Base-by-base conservation (phyloP, 1,140 invertebrate species). In the Drosophila equinoxialis region DNA sequence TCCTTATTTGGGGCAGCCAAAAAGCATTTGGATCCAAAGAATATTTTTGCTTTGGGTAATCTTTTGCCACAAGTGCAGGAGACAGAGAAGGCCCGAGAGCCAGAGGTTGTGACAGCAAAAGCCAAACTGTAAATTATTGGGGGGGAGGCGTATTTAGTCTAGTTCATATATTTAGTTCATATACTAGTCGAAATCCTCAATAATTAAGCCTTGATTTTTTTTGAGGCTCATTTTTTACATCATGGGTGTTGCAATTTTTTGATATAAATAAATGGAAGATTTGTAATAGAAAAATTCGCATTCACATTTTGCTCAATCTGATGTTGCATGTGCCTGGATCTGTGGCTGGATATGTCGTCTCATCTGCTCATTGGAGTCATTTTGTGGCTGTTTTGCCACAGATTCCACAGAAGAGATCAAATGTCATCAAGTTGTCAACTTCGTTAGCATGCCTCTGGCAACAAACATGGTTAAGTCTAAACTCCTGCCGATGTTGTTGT, bases 41-140 rank as follows among this genome's bases (percentile, higher is more conserved):
- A 99, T 92, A 96, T 99, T 63, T 99, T 99, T 93, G 98, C 96
- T 0, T 94, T 94, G 68, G 96, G 96, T 11, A 99, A 99, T 93
- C 94, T 99, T 39, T 86, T 54, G 69, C 74, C 83, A 5, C 48
- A 66, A 35, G 54, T 70, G 57, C 30, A 30, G 30, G 30, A 30
- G 30, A 30, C 30, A 1, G 30, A 30, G 66, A 76, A 68, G 30
- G 20, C 8, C 2, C 8, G 6, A 1, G 30, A 0, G 30, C 30
- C 30, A 30, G 30, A 69, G 20, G 17, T 11, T 69, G 60, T 7
- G 55, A 51, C 71, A 65, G 54, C 74, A 48, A 90, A 91, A 65
- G 82, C 90, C 71, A 91, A 91, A 91, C 72, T 91, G 20, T 91
- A 91, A 74, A 74, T 62, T 5, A 3, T 11, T 10, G 37, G 10